These are phyloP conservation scores for Aurelia aurita complex sp. Pacific DNA, from an alignment of 30 jellyfish, hydroid and myxozoan genomes.

Conservation along the genomic window DNA sequence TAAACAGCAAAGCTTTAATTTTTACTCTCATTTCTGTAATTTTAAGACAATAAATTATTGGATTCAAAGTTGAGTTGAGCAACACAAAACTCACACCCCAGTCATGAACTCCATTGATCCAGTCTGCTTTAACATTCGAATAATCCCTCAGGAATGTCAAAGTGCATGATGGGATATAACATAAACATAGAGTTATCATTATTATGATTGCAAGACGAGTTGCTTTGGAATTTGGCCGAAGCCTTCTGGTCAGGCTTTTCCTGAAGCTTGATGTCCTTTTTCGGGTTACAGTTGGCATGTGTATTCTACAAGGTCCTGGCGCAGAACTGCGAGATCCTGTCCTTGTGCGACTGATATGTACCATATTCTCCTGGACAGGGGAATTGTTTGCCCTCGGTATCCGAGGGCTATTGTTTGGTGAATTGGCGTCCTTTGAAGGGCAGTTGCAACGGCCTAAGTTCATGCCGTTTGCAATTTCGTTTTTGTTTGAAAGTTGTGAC, in stretches of 20 bases:
- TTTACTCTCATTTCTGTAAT: conserved; percentile 51
- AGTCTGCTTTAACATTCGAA: conserved; percentile 18
- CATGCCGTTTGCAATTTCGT: neutral
- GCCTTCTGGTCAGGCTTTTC: neutral
- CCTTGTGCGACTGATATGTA: neutral
- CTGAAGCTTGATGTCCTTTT: neutral
- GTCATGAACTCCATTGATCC: conserved; percentile 66
- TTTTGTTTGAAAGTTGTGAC: neutral
- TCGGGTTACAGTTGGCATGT: neutral
- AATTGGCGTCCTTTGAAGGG: neutral
- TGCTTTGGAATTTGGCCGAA: conserved; percentile 61
- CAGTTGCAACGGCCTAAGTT: neutral
- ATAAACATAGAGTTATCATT: conserved; percentile 23
- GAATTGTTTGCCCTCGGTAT: neutral
- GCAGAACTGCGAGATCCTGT: neutral
- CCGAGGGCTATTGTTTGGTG: too few species aligned
- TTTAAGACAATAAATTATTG: conserved; percentile 45
- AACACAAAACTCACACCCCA: conserved; percentile 70
- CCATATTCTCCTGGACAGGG: neutral
- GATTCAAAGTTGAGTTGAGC: conserved; percentile 61
- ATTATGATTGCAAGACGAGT: conserved; percentile 50
- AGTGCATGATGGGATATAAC: conserved; percentile 57
- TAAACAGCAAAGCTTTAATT: conserved; percentile 17
- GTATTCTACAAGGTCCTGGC: neutral
- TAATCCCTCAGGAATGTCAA: conserved; percentile 63